phyloP scores from a whole-genome alignment of 30 jellyfish, hydroid and myxozoan genomes.

The Morbakka virulenta region DNA sequence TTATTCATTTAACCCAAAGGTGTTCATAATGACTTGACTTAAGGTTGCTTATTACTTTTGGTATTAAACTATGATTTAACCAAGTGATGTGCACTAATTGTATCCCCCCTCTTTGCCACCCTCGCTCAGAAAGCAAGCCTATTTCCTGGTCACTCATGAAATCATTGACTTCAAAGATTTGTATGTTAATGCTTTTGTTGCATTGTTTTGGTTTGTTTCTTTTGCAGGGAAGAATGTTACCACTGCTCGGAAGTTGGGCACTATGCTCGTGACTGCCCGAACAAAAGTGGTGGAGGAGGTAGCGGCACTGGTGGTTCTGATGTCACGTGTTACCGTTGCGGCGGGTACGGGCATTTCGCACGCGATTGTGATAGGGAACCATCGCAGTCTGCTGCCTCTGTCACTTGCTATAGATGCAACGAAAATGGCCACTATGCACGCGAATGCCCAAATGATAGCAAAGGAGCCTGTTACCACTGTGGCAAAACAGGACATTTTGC shows the following conservation, averaged over 20 bases:
- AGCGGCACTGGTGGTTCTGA: too few species aligned
- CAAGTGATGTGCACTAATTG: too few species aligned
- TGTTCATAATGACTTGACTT: too few species aligned
- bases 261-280: constrained; percentile 84
- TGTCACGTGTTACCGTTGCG: constrained; percentile 26
- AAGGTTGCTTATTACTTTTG: too few species aligned
- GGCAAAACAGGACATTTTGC: constrained; percentile 88
- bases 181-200: not conserved
- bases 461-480: constrained; percentile 70
- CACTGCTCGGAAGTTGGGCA: constrained; percentile 82
- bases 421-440: constrained; percentile 77
- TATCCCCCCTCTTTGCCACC: too few species aligned
- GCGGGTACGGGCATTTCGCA: constrained; percentile 37
- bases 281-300: constrained; percentile 38
- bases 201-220: not conserved
- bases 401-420: constrained; percentile 70
- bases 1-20: too few species aligned
- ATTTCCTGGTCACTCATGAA: not conserved
- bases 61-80: too few species aligned
- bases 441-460: constrained; percentile 45
- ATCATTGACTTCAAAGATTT: not conserved
- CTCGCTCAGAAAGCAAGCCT: too few species aligned
- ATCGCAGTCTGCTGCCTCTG: too few species aligned
- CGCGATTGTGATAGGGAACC: constrained; percentile 42
- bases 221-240: constrained; percentile 72